phyloP scores from a whole-genome alignment of 2,888 invertebrate genomes.

The Ptychoptera albimana region DNA sequence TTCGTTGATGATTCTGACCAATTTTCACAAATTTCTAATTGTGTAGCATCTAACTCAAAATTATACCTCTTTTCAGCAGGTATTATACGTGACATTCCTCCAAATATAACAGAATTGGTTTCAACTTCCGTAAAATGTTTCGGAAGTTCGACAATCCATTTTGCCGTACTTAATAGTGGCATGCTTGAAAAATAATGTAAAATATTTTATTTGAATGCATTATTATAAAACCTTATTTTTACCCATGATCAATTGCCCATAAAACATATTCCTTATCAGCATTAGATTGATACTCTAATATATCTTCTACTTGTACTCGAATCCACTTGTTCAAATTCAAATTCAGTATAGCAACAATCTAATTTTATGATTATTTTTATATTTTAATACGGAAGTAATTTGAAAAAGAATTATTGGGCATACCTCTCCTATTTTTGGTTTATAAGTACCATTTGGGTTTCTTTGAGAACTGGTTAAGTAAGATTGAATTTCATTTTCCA shows the following conservation, averaged over 20 bases:
- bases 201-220: not conserved
- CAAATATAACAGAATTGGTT: not conserved
- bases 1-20: not conserved
- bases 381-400: not conserved
- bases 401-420: not conserved
- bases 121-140: not conserved
- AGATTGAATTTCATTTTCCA: slow-evolving; percentile 1
- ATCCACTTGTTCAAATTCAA: slow-evolving; percentile 5
- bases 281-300: not conserved
- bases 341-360: slow-evolving; percentile 1
- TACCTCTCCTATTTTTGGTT: slow-evolving; percentile 1
- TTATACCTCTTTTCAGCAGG: slow-evolving; percentile 1
- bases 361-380: not conserved
- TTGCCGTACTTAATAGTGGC: not conserved
- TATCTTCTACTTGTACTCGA: not conserved
- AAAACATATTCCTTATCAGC: not conserved
- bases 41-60: not conserved
- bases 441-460: not conserved
- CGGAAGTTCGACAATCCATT: not conserved
- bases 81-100: not conserved
- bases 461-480: not conserved
- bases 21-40: not conserved
- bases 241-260: slow-evolving; percentile 6
- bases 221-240: not conserved
- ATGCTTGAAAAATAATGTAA: not conserved